These are phyloP conservation scores for Odontomyia ornata DNA, from an alignment of 2,888 invertebrate genomes.

Conservation along the genomic window DNA sequence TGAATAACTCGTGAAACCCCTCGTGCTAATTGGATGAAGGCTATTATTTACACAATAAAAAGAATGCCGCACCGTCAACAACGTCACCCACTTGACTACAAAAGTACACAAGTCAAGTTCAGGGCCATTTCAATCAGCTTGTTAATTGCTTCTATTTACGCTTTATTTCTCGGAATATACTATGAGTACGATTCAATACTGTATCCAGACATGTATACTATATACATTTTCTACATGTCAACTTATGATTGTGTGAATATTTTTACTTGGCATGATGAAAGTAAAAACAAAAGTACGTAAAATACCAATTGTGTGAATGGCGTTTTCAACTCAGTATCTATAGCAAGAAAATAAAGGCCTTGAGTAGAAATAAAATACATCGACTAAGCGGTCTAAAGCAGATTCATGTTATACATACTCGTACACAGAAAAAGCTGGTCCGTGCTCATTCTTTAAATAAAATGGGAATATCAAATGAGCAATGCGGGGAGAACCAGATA, in stretches of 20 bases:
- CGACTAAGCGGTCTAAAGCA: not conserved
- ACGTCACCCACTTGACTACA: conserved; percentile 26
- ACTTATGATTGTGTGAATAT: not conserved
- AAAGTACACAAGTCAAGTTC: conserved; percentile 36
- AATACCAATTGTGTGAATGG: not conserved
- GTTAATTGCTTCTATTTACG: conserved; percentile 38
- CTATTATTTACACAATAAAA: not conserved
- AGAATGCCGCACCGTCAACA: not conserved
- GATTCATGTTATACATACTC: not conserved
- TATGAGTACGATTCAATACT: not conserved
- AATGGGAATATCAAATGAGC: not conserved
- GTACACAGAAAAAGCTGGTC: not conserved
- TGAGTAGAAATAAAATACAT: not conserved
- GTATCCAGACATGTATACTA: not conserved
- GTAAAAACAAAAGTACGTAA: not conserved
- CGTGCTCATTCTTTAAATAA: conserved; percentile 13
- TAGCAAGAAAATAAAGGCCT: conserved; percentile 14
- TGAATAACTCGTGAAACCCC: conserved; percentile 20
- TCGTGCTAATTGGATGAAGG: conserved; percentile 33
- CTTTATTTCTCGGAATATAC: not conserved
- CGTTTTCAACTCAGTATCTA: not conserved
- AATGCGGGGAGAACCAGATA: conserved; percentile 1
- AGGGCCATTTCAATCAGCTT: conserved; percentile 38
- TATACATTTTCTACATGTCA: not conserved
- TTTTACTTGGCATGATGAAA: not conserved